phyloP scores from a whole-genome alignment of 2,797 vertebrate species.

The Micropoecilia bifurca region DNA sequence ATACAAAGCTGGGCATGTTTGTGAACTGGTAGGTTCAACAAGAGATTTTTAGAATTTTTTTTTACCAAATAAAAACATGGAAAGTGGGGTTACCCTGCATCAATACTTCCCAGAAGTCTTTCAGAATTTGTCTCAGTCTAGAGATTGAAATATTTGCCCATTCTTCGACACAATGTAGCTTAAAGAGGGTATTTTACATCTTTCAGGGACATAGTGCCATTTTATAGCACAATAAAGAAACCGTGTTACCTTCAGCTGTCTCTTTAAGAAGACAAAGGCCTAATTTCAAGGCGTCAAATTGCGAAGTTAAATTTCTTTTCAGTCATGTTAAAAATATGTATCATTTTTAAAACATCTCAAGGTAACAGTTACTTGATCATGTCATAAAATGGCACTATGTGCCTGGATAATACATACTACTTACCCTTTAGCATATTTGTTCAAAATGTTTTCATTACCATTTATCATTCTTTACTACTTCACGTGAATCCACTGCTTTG shows the following conservation, averaged over 20 bases:
- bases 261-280: no score
- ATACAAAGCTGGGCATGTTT: not conserved
- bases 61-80: not conserved
- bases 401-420: not conserved
- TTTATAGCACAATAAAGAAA: no score
- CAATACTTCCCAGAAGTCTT: not conserved
- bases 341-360: no score
- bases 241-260: no score
- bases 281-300: no score
- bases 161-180: not conserved
- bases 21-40: not conserved
- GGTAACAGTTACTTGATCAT: no score
- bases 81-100: not conserved
- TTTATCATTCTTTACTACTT: not conserved
- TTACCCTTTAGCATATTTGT: not conserved
- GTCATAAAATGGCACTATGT: no score
- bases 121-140: not conserved
- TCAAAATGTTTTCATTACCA: not conserved
- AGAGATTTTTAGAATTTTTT: not conserved
- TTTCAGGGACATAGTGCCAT: no score
- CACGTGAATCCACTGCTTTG: not conserved
- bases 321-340: no score
- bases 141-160: not conserved
- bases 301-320: no score
- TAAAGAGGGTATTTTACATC: not conserved